Base-by-base conservation (phyloP, 2,888 invertebrate genomes). In the Noctua janthina region DNA sequence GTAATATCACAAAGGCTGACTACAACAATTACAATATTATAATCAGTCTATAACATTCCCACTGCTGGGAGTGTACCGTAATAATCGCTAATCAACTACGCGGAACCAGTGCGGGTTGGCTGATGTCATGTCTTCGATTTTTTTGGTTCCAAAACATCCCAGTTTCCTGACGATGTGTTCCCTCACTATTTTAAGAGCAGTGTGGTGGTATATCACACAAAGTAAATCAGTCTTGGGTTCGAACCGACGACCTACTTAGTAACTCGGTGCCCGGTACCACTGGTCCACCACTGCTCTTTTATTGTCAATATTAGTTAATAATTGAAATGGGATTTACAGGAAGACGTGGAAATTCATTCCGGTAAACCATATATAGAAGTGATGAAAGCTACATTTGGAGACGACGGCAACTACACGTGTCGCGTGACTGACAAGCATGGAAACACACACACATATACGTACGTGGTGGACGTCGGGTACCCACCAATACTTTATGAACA, bases 361-460 rank as follows among this genome's bases (percentile, higher is more conserved):
- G n/a, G 46, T 15, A 71, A 29, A 15, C 75, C 84, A 64, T 78
- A 76, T 23, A 35, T 85, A 1, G 13, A 59, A n/a, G 8, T 90
- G 10, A 20, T n/a, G 1, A 78, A 87, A 4, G 82, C 82, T 11
- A 17, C 83, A n/a, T 23, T 70, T 0, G 1, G 6, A 4, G 6
- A 73, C 1, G 89, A 87, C 1, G 89, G 89, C 8, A 89, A 88
- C 43, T 90, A 90, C n/a, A 88, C 85, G 0, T 90, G 90, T n/a
- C 88, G 83, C 20, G 87, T 87, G 29, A 89, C 78, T 43, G 87
- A 85, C 69, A 74, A 69, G 20, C 78, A 82, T 13, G 87, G 88
- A 7, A 43, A 77, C 1, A 59, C 76, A 51, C 39, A 54, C 0
- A 88, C 87, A 62, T 77, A 88, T 3, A 88, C 89, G 0, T 89